These are phyloP conservation scores for Acholoe squamosa DNA, from an alignment of 2,888 invertebrate genomes.

Conservation along the genomic window DNA sequence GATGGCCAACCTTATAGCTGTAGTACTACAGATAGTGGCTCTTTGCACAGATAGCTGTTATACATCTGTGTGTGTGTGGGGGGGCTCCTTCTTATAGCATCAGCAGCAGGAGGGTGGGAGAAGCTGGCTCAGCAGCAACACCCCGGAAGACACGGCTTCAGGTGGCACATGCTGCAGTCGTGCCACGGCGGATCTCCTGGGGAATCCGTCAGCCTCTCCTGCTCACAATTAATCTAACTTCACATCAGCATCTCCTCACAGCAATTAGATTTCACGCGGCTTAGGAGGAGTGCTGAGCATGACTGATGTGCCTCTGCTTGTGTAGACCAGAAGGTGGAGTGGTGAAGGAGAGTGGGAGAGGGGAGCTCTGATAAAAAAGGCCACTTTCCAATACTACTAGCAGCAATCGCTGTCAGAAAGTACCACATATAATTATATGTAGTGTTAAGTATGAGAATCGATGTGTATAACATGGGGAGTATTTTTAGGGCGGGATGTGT, in stretches of 20 bases:
- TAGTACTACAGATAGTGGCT: too few species aligned
- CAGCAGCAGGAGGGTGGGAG: not conserved
- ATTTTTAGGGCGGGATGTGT: not conserved
- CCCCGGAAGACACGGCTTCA: not conserved
- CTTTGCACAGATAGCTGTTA: too few species aligned
- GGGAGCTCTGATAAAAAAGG: not conserved
- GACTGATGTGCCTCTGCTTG: slow-evolving; percentile 4
- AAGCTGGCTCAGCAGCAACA: not conserved
- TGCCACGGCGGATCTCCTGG: not conserved
- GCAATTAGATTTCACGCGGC: slow-evolving; percentile 59
- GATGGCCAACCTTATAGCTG: too few species aligned
- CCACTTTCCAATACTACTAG: not conserved
- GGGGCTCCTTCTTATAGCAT: not conserved
- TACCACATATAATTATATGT: not conserved
- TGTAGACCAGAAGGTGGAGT: not conserved
- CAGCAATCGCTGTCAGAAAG: not conserved
- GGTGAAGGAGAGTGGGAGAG: not conserved
- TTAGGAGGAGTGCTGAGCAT: not conserved
- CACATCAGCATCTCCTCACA: slow-evolving; percentile 27
- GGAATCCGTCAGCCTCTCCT: slow-evolving; percentile 29
- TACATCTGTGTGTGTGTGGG: too few species aligned
- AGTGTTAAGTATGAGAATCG: not conserved
- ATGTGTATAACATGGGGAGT: not conserved
- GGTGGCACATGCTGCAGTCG: not conserved
- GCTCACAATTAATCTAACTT: slow-evolving; percentile 42